Percentiles rank a stretch among this genome's conserved stretches.
Conservation (phyloP, 2,113 vertebrate genomes). For the Embiotoca jacksoni region DNA sequence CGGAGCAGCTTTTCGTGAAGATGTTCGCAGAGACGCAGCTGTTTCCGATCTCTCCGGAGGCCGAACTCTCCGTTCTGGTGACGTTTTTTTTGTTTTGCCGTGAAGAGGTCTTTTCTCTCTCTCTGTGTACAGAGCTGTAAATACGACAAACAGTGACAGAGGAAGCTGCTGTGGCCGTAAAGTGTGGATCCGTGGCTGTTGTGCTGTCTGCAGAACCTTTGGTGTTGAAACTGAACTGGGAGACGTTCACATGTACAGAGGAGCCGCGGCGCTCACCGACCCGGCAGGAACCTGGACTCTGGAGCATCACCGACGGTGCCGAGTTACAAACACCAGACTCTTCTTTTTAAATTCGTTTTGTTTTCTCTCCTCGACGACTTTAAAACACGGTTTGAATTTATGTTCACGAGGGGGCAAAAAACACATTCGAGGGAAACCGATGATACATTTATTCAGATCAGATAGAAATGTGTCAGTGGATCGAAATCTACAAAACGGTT, state of each 20-base stretch:
- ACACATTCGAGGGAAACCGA: not conserved
- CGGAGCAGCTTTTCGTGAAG: constrained; percentile 20
- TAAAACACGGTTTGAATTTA: constrained; percentile 23
- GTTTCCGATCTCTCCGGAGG: constrained; percentile 9
- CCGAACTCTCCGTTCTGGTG: constrained; percentile 5
- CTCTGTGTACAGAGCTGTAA: constrained; percentile 84
- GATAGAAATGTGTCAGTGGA: constrained; percentile 9
- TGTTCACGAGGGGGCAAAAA: not conserved
- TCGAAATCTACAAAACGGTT: not conserved
- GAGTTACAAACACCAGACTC: constrained; percentile 54
- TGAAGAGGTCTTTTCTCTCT: constrained; percentile 52
- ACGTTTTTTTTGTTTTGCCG: constrained; percentile 25
- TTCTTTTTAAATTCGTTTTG: not conserved
- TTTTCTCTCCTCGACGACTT: constrained; percentile 35
- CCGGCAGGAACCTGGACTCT: constrained; percentile 66
- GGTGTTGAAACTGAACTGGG: constrained; percentile 20
- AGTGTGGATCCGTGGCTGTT: constrained; percentile 47
- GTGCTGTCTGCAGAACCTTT: constrained; percentile 26
- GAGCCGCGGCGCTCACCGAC: constrained; percentile 9
- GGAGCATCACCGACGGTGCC: constrained; percentile 75
- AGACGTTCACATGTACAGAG: constrained; percentile 39
- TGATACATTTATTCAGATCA: not conserved
- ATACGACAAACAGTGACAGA: constrained; percentile 72
- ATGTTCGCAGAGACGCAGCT: constrained; percentile 28
- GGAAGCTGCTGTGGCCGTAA: constrained; percentile 38